Evolutionary conservation across 2,113 vertebrate genomes (phyloP).

Genomic region (Bos indicus): DNA sequence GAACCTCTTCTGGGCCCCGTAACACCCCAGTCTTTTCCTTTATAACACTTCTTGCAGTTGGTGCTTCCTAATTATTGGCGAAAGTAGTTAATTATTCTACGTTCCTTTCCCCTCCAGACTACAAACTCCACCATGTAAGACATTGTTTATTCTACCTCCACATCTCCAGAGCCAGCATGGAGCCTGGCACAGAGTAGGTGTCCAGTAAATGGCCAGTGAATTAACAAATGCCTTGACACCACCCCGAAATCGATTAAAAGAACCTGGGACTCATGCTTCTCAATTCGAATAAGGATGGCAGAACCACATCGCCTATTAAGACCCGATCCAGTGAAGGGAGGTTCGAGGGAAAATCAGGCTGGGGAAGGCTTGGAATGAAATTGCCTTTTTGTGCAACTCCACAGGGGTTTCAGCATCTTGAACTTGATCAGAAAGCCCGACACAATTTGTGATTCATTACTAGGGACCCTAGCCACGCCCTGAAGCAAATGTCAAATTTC

Average conservation of each 20-base stretch:
- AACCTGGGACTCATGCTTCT: fast-evolving
- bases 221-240: neutral
- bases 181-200: neutral
- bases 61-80: neutral
- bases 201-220: neutral
- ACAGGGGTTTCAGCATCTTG: neutral
- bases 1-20: neutral
- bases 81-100: neutral
- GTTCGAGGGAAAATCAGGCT: neutral
- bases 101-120: neutral
- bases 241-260: neutral
- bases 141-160: neutral
- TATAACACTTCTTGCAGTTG: neutral
- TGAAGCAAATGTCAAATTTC: constrained; percentile 80
- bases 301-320: neutral
- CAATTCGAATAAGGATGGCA: neutral
- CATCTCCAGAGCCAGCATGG: neutral
- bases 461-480: constrained; percentile 74
- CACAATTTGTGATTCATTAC: constrained; percentile 78
- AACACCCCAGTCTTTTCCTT: neutral
- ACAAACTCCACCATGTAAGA: neutral
- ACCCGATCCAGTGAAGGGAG: neutral
- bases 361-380: neutral
- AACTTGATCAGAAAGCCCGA: constrained; percentile 69
- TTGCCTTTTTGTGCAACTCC: neutral